Conservation (phyloP, 2,888 invertebrate species). For the Galeruca laticollis region DNA sequence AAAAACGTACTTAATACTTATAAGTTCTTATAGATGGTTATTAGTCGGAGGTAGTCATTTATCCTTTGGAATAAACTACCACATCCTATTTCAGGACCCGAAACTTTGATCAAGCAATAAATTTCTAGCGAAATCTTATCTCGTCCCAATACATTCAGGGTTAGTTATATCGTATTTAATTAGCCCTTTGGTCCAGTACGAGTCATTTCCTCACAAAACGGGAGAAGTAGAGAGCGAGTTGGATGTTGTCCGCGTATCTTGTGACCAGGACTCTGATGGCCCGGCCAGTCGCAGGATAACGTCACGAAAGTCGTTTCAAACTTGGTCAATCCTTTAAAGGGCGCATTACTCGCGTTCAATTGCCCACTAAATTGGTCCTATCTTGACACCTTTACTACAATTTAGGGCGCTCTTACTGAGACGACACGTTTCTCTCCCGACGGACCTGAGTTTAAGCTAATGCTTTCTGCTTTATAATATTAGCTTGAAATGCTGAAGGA, state of each 20-base stretch:
- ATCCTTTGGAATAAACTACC: constrained; percentile 7
- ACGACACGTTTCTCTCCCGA: constrained; percentile 47
- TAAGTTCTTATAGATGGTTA: not conserved
- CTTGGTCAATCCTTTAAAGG: constrained; percentile 66
- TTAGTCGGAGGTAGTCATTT: constrained; percentile 2
- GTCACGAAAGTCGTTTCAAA: constrained; percentile 63
- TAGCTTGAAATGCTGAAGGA: constrained; percentile 36
- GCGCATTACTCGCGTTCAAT: constrained; percentile 67
- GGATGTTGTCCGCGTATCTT: constrained; percentile 37
- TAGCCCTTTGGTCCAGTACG: constrained; percentile 50
- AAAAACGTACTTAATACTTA: not conserved
- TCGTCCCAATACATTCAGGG: constrained; percentile 42
- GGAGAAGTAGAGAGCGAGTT: constrained; percentile 21
- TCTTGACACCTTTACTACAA: constrained; percentile 67
- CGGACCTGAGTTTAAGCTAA: constrained; percentile 51
- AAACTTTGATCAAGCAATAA: constrained; percentile 44
- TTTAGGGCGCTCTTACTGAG: constrained; percentile 59
- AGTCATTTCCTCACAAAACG: constrained; percentile 47
- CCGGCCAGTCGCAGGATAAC: constrained; percentile 61
- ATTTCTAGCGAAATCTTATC: constrained; percentile 44
- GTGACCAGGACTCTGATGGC: constrained; percentile 41
- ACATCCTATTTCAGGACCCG: constrained; percentile 18
- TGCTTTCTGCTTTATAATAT: constrained; percentile 49
- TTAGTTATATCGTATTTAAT: constrained; percentile 57
- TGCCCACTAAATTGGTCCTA: constrained; percentile 67